Base-by-base conservation (phyloP, 2,113 vertebrate genomes). In the Chitala chitala region DNA sequence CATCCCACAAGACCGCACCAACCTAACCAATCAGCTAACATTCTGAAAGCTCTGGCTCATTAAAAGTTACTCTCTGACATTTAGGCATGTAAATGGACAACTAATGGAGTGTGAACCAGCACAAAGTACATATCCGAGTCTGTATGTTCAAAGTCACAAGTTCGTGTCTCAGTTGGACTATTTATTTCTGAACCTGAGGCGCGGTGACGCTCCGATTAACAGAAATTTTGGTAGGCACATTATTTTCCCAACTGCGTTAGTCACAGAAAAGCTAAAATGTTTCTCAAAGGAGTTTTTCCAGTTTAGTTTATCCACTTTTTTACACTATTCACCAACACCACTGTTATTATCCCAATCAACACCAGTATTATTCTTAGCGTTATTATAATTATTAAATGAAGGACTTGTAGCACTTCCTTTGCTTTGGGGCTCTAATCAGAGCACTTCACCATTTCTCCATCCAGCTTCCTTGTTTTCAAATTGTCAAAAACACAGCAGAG, bases 51-150 rank as follows among this genome's bases (percentile, higher is more conserved):
- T 33, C 42, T 15, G 33, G 40, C 55, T 59, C 36, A 42, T n/a
- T 63, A 61, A 68, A 26, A 9, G 26, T 46, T 33, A 33, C 5
- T 31, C 42, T 59, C 71, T 61, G 38, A 72, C 55, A 72, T 31
- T 55, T 58, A 48, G 22, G 48, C 2, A 31, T 40, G 53, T 1
- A n/a, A 40, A 36, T n/a, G 40, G 17, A 59, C 24, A 31, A 2
- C 7, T n/a, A 63, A 50, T 59, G 58, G 29, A 63, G 50, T 64
- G 20, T 51, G 54, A 22, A 40, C n/a, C 22, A 54, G 12, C 24
- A 24, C 40, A 44, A 68, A 26, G 42, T 22, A 68, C 64, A 46
- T 29, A 68, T 46, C 4, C 24, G 13, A 13, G 22, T 13, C n/a
- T 55, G 31, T 69, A 69, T 6, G 40, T 42, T 5, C 69, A 71